A percentile compares a stretch with the other conserved stretches of the same genome.
phyloP scores from a whole-genome alignment of 1,140 invertebrate genomes.

The Eupeodes corollae region DNA sequence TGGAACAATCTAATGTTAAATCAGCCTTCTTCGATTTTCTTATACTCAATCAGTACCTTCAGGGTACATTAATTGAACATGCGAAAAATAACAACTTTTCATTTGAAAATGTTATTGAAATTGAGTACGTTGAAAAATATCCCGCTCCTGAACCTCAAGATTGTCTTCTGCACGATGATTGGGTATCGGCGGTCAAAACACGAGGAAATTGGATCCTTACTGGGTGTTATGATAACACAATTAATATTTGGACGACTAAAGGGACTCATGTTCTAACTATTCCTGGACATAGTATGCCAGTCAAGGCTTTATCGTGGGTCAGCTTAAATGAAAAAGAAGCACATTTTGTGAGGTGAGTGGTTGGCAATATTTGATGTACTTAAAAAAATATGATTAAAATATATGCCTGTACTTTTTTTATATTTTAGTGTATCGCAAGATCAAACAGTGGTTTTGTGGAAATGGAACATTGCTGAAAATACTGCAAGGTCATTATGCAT shows the following conservation, averaged over 20 bases:
- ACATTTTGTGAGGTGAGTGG: slow-evolving; percentile 58
- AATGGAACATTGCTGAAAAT: slow-evolving; percentile 67
- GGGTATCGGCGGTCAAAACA: slow-evolving; percentile 77
- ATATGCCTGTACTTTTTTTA: too few relatives aligned
- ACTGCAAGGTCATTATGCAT: slow-evolving; percentile 67
- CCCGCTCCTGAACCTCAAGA: slow-evolving; percentile 83
- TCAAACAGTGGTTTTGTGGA: slow-evolving; percentile 84
- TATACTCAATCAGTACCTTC: slow-evolving; percentile 67
- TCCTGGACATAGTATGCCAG: slow-evolving; percentile 71
- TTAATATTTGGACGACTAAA: slow-evolving; percentile 79
- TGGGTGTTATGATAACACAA: slow-evolving; percentile 89
- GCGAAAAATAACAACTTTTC: slow-evolving; percentile 54
- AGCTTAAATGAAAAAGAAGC: slow-evolving; percentile 49
- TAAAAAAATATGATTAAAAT: too few relatives aligned
- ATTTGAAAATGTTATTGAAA: slow-evolving; percentile 65
- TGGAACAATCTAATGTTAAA: slow-evolving; percentile 48
- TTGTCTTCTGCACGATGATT: slow-evolving; percentile 87
- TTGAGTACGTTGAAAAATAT: slow-evolving; percentile 82
- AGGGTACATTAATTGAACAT: slow-evolving; percentile 47
- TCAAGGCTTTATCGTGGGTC: slow-evolving; percentile 83
- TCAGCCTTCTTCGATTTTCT: slow-evolving; percentile 80
- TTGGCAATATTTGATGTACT: slow-evolving; percentile 1
- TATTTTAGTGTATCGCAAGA: slow-evolving; percentile 73
- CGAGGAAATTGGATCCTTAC: slow-evolving; percentile 73
- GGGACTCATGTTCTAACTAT: slow-evolving; percentile 74